These are phyloP conservation scores for Entelurus aequoreus DNA, from an alignment of 2,113 vertebrate species.

Conservation along the genomic window DNA sequence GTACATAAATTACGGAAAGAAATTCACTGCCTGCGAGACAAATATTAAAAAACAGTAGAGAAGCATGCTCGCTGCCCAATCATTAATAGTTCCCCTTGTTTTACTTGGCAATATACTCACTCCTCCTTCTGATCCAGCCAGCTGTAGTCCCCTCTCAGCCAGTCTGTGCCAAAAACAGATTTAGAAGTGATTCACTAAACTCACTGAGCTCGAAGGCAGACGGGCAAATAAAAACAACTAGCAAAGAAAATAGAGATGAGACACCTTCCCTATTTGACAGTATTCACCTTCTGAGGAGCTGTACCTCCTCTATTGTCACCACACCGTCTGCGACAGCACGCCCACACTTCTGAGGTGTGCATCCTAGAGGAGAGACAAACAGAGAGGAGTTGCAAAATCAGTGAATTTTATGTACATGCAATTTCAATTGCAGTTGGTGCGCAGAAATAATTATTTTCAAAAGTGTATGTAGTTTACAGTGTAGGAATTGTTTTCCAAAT, in stretches of 20 bases:
- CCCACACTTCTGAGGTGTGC: constrained; percentile 89
- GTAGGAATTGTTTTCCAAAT: constrained; percentile 2
- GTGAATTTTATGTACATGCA: background rate
- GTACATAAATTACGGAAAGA: background rate
- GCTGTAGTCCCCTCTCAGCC: constrained; percentile 84
- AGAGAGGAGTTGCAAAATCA: background rate
- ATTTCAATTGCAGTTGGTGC: background rate
- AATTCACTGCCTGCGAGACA: background rate
- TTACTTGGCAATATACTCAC: constrained; percentile 73
- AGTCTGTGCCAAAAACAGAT: constrained; percentile 69
- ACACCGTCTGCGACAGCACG: constrained; percentile 79
- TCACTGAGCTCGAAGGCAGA: background rate
- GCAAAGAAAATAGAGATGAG: background rate
- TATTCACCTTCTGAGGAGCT: constrained; percentile 72
- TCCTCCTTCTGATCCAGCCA: constrained; percentile 96
- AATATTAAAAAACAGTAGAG: background rate
- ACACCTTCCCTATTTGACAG: background rate
- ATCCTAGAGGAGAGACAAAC: constrained; percentile 67
- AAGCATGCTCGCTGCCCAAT: background rate
- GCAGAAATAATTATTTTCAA: background rate
- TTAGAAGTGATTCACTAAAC: constrained; percentile 1
- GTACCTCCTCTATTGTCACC: constrained; percentile 82
- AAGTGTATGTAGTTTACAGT: constrained; percentile 6
- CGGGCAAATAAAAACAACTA: background rate
- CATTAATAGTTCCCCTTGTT: background rate